Conservation (phyloP, 2,797 vertebrate genomes). For the Poeciliopsis paucimaculata region DNA sequence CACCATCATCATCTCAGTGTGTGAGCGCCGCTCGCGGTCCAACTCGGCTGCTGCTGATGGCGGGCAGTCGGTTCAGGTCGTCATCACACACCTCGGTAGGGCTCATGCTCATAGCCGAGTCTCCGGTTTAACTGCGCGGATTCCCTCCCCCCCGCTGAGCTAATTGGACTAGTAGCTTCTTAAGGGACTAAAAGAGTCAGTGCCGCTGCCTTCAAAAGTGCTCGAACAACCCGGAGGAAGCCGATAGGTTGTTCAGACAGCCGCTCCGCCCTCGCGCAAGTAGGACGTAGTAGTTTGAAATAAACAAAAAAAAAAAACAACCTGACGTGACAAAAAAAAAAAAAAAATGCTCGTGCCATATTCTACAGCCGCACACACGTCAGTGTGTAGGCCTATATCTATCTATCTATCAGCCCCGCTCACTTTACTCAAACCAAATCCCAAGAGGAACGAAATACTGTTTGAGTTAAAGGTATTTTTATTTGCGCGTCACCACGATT, state of each 20-base stretch:
- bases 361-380: not conserved
- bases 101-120: conserved; percentile 46
- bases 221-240: conserved; percentile 8
- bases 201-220: conserved; percentile 16
- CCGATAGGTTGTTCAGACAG: conserved; percentile 30
- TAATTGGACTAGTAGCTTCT: conserved; percentile 75
- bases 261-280: not conserved
- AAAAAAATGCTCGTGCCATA: not conserved
- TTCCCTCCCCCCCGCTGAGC: conserved; percentile 36
- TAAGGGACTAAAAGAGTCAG: conserved; percentile 60
- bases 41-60: conserved; percentile 37
- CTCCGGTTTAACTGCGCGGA: conserved; percentile 30
- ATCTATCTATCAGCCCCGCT: not conserved
- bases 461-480: not conserved
- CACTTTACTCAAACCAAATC: not conserved
- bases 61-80: conserved; percentile 39
- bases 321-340: not conserved
- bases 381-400: not conserved
- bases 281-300: not conserved
- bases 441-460: not conserved
- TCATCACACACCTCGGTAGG: conserved; percentile 17
- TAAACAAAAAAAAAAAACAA: not conserved
- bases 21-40: conserved; percentile 28
- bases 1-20: conserved; percentile 35
- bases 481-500: not conserved